Base-by-base conservation (phyloP, 2,113 vertebrate genomes). In the Gallinago jamesoni region DNA sequence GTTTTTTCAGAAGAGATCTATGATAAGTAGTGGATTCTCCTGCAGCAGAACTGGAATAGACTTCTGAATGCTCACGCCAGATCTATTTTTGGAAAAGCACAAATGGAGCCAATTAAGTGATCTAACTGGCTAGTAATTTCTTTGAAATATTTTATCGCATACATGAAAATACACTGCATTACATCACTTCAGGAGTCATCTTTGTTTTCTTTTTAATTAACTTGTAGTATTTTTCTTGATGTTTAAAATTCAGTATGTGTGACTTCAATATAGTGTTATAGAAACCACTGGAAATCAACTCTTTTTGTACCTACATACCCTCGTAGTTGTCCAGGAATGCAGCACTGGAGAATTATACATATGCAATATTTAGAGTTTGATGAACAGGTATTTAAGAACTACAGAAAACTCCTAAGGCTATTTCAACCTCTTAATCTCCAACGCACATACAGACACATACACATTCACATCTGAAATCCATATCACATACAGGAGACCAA, bases 71-170 rank as follows among this genome's bases (percentile, higher is more conserved):
- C 53, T 79, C 1, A 57, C 21, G 41, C 20, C 10, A 33, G 50
- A 47, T 86, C 72, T 93, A 74, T 87, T 90, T 94, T 75, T 95
- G 41, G 63, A 89, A 89, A 89, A 90, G 41, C 47, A 77, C n/a
- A 93, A 84, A 55, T 12, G 3, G 30, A 92, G 86, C 94, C 86
- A 96, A 68, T 2, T 64, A 55, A 64, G 30, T 95, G 87, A 97
- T 78, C 81, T 94, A 87, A 94, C 57, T 87, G 90, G 55, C 86
- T 93, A 86, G 55, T 70, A 69, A 95, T 90, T 93, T 94, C 55
- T 89, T 85, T 87, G 69, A 87, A 97, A 90, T 35, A 84, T 18
- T 82, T 90, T 80, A 86, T 84, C n/a, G 9, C 41, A n/a, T 80
- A 88, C 17, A 84, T 70, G 67, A 92, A 95, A 92, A 86, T 66